Percentiles rank a stretch among this genome's conserved stretches.
Conservation (phyloP, 2,113 vertebrate genomes). For the Thinocorus orbignyianus region DNA sequence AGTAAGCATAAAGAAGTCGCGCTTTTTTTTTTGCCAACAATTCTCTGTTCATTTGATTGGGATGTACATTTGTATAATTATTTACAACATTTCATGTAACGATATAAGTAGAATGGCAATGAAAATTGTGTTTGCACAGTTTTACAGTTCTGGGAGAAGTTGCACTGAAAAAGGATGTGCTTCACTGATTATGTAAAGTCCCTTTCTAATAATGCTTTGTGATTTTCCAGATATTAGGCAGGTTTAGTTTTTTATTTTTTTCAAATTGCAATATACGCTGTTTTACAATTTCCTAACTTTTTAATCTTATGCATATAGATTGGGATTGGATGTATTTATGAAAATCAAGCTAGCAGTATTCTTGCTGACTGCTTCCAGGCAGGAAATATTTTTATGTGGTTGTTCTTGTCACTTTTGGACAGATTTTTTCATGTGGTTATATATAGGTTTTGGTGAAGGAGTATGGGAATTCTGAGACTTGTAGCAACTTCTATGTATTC, state of each 20-base stretch:
- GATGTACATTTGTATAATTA: background rate
- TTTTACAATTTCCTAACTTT: background rate
- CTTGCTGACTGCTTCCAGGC: background rate
- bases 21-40: background rate
- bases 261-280: fast-evolving
- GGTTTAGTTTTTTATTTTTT: background rate
- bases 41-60: background rate
- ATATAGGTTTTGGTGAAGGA: background rate
- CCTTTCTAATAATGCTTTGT: background rate
- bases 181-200: background rate
- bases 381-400: background rate
- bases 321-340: background rate
- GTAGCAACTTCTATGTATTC: background rate
- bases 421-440: background rate
- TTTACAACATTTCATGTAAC: background rate
- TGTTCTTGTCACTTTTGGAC: background rate
- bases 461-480: background rate
- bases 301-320: background rate
- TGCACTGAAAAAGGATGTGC: background rate
- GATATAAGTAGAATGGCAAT: background rate
- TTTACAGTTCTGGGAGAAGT: background rate
- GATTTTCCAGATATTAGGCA: background rate
- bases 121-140: background rate
- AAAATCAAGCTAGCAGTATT: background rate
- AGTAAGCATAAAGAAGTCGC: background rate